Base-by-base conservation (phyloP, 2,113 vertebrate genomes). In the Protomyctophum bolini region DNA sequence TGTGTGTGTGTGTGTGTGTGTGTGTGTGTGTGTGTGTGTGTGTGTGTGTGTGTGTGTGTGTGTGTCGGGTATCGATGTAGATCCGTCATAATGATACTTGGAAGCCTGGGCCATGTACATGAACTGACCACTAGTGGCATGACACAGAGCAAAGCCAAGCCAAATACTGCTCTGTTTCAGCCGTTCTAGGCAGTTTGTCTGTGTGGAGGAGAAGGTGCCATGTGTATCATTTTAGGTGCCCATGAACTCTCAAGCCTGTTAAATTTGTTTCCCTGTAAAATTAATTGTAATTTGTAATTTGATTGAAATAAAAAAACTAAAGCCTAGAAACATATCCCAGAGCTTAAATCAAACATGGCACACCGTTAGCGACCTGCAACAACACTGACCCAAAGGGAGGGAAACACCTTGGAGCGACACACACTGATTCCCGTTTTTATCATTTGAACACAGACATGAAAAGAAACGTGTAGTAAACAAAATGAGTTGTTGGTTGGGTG, bases 271-370 rank as follows among this genome's bases (percentile, higher is more conserved):
- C 21, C 21, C 21, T 21, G 21, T 21, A 21, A 21, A 21, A 21
- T 21, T 21, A 21, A 21, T 21, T 21, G 21, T 21, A 21, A 21
- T 21, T 21, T 21, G 21, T 2, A n/a, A n/a, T n/a, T n/a, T 1
- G 21, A 21, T 21, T 21, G 1, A 21, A 21, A 21, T 21, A 21
- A 21, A 21, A 21, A 21, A 21, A 21, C 21, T 21, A 21, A 21
- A 21, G 2, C 62, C 58, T 52, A 7, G 66, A 68, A 47, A 47
- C 56, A 6, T 64, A 77, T 14, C 55, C 10, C 56, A 57, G 12
- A 58, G 8, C 56, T 9, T 57, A 79, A 48, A 64, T 63, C n/a
- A 79, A 57, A 63, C 69, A 70, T 14, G 57, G 29, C 56, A 2
- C 11, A 2, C 12, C 45, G 48, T 66, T 49, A 73, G 57, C 1